Evolutionary conservation across 2,113 vertebrate species (phyloP).

Genomic region (Hemichromis elongatus): DNA sequence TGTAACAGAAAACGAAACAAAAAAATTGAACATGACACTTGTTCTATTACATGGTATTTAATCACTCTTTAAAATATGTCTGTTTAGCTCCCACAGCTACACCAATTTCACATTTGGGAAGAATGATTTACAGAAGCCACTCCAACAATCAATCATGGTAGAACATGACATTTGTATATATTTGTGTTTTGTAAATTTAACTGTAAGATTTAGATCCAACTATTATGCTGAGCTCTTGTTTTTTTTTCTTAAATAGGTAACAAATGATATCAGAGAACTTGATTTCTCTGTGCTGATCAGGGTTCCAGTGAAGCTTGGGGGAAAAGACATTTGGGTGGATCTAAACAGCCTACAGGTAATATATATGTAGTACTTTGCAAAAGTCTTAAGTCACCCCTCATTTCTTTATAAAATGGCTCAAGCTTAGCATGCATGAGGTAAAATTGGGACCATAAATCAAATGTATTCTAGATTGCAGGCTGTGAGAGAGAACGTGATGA

Average conservation of each 20-base stretch:
- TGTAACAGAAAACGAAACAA: background rate
- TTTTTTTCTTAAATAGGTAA: background rate
- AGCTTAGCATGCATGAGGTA: background rate
- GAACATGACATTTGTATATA: background rate
- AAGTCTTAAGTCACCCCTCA: background rate
- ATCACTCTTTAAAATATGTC: background rate
- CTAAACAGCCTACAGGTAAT: background rate
- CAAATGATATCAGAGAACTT: conserved; percentile 62
- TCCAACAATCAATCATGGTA: background rate
- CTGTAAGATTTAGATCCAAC: background rate
- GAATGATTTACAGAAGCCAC: background rate
- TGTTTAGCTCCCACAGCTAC: conserved; percentile 56
- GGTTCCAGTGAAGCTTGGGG: conserved; percentile 68
- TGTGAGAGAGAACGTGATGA: conserved; percentile 28
- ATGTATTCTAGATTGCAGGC: conserved; percentile 60
- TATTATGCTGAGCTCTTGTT: background rate
- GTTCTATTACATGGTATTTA: background rate
- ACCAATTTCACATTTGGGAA: background rate
- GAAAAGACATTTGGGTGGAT: background rate
- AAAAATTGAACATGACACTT: background rate
- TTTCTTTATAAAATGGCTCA: background rate
- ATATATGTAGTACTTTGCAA: background rate
- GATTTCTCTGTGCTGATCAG: conserved; percentile 65
- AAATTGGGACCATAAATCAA: background rate
- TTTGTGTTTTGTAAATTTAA: background rate